These are phyloP conservation scores for Herpailurus yagouaroundi DNA, from an alignment of 2,113 vertebrate genomes.

Conservation along the genomic window DNA sequence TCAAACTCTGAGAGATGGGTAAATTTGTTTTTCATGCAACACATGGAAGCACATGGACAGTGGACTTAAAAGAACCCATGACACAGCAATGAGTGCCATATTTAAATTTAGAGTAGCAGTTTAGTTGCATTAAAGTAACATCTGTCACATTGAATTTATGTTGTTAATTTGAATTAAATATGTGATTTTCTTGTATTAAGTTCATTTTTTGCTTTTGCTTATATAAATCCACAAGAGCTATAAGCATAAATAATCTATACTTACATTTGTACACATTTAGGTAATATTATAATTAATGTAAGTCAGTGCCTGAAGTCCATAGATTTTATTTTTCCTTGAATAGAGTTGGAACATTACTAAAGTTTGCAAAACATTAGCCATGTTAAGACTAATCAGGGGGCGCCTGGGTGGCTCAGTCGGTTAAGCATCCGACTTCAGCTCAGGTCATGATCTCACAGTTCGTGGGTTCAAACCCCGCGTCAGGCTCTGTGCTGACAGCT, in stretches of 20 bases:
- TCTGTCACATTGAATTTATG: conserved; percentile 6
- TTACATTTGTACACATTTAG: not conserved
- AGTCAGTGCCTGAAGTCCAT: not conserved
- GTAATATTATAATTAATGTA: not conserved
- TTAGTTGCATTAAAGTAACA: not conserved
- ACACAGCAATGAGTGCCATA: not conserved
- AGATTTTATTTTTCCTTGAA: not conserved
- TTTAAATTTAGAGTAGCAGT: not conserved
- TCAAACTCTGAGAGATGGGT: not conserved
- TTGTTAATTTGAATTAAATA: conserved; percentile 23
- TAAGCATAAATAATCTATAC: not conserved
- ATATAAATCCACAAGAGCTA: not conserved
- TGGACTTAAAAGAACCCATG: not conserved
- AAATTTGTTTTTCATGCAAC: not conserved
- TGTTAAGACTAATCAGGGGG: not conserved
- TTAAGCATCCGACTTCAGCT: no score
- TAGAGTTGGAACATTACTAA: not conserved
- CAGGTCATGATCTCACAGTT: no score
- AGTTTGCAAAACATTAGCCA: not conserved
- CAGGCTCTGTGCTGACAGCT: not conserved
- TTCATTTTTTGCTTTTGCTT: not conserved
- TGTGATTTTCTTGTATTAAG: not conserved
- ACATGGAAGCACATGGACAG: not conserved
- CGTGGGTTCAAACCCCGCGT: not conserved
- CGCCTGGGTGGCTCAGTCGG: no score